Percentiles rank a stretch among this genome's conserved stretches.
phyloP scores from a whole-genome alignment of 2,113 vertebrate genomes.

The Climacteris rufus region DNA sequence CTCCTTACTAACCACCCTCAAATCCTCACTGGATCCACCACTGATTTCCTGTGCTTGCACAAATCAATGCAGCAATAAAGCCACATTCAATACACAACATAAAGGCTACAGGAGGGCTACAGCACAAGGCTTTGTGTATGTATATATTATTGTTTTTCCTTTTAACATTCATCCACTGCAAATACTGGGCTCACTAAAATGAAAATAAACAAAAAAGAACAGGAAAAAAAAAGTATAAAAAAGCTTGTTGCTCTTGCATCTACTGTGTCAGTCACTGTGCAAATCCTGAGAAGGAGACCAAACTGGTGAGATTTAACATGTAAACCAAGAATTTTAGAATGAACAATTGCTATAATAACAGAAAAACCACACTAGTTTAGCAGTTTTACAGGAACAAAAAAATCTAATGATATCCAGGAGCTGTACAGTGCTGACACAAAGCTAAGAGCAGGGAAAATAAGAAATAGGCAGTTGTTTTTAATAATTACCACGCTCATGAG shows the following conservation, averaged over 20 bases:
- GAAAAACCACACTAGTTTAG: neutral
- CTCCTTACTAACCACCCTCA: neutral
- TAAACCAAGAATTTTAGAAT: constrained; percentile 39
- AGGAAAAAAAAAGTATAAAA: constrained; percentile 23
- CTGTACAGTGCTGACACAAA: constrained; percentile 84
- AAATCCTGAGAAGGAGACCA: constrained; percentile 77
- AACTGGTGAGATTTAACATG: constrained; percentile 19
- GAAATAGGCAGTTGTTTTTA: constrained; percentile 62
- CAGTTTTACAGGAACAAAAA: constrained; percentile 1
- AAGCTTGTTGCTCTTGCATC: constrained; percentile 73
- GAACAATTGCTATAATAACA: constrained; percentile 13
- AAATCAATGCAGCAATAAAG: constrained; percentile 74
- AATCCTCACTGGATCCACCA: constrained; percentile 20
- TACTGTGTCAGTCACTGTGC: constrained; percentile 77
- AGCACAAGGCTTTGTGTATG: constrained; percentile 57
- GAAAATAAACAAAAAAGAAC: constrained; percentile 27
- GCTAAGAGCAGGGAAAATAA: constrained; percentile 75
- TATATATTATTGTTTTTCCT: neutral
- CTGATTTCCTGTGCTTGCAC: constrained; percentile 66
- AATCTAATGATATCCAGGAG: constrained; percentile 66
- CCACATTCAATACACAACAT: constrained; percentile 71
- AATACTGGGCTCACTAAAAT: constrained; percentile 54
- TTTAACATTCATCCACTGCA: constrained; percentile 65
- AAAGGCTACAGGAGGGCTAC: constrained; percentile 55
- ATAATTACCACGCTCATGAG: constrained; percentile 97